Evolutionary conservation across 2,888 invertebrate genomes (phyloP), one percentile per base, ranked within the genome.

Genomic region (Lochmaea capreae): DNA sequence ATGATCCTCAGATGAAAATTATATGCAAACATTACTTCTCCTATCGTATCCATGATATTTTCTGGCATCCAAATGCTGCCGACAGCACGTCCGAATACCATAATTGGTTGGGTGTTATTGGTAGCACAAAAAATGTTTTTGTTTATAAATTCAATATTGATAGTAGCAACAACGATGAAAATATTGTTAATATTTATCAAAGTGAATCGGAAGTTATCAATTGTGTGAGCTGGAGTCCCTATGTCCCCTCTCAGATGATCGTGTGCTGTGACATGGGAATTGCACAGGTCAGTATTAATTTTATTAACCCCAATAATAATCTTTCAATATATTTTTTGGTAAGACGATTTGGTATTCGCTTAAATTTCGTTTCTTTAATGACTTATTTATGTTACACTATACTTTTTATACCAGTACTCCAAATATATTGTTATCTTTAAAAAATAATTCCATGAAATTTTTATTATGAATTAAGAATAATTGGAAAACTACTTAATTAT

Each of bases 41-140:
- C 82, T 90, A 91, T 66, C 93, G 93, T 87, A 89, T 95, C 39
- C 91, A 93, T 81, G 88, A 89, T 70, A 84, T 94, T 1, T 88
- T 87, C 6, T 95, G 95, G 94, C 95, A 95, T 86, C 94, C 95
- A 0, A 87, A 89, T 66, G 90, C 91, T 77, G 92, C 91, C 0
- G 85, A 86, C 14, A 88, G 87, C 39, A 39, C 61, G 22, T 77
- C 79, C 85, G 88, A 88, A 0, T 89, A 89, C 81, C 87, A 88
- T 72, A 88, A 92, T 85, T 92, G 93, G 86, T 86, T 95, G 49
- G 93, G 94, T 0, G 85, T 90, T 8, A 90, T 91, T 52, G 91
- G 91, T 39, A 89, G 88, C 73, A 88, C 89, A 43, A 80, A 84
- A 10, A 81, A 80, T n/a, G 86, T 93, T 67, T 86, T 89, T 26